Conservation (phyloP, 2,888 invertebrate genomes). For the Callosobruchus maculatus region DNA sequence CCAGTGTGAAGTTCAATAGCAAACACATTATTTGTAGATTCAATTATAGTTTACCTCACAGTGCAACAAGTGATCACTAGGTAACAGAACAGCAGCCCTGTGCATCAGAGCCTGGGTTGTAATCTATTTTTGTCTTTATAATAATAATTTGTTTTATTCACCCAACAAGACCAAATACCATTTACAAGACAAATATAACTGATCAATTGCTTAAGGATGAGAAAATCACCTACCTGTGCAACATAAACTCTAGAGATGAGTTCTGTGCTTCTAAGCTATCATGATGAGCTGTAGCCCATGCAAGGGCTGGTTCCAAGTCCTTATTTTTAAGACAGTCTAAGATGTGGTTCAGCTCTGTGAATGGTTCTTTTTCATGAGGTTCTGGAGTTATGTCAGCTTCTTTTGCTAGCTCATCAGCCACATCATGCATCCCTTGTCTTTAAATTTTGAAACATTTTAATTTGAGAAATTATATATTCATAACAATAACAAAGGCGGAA, state of each 20-base stretch:
- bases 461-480: no score
- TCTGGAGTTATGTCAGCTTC: constrained; percentile 67
- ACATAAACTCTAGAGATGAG: constrained; percentile 73
- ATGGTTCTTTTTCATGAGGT: constrained; percentile 68
- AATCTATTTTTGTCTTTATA: no score
- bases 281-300: constrained; percentile 79
- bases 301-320: constrained; percentile 79
- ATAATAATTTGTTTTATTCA: no score
- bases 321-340: constrained; percentile 78
- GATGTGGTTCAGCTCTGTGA: constrained; percentile 81
- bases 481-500: no score
- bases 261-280: constrained; percentile 67
- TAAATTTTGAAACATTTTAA: constrained; percentile 35
- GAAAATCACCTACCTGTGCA: constrained; percentile 57
- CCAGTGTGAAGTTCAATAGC: no score
- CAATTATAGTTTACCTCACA: no score
- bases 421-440: constrained; percentile 87
- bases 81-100: no score
- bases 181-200: no score
- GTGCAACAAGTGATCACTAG: no score
- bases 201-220: not conserved
- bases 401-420: constrained; percentile 77
- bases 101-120: no score
- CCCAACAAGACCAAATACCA: no score
- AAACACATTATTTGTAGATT: no score